Conservation (phyloP, 2,888 invertebrate species). For the Eudemis profundana region DNA sequence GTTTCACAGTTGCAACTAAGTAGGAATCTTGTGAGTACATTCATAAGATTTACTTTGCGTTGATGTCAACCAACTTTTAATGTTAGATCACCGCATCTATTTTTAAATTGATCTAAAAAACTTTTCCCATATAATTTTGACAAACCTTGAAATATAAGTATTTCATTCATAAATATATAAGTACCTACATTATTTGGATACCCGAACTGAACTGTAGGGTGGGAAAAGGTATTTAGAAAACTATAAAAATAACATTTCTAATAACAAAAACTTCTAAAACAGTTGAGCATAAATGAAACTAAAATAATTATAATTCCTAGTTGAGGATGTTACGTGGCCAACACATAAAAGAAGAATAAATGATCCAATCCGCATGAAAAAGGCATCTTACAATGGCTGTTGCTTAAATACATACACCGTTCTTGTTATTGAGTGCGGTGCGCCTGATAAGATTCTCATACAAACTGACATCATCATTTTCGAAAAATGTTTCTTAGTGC, state of each 20-base stretch:
- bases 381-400: background rate
- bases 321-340: slow-evolving; percentile 78
- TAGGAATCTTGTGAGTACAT: slow-evolving; percentile 21
- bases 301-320: slow-evolving; percentile 51
- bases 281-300: slow-evolving; percentile 56
- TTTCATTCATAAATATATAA: background rate
- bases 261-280: slow-evolving; percentile 51
- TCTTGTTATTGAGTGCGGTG: too few species aligned
- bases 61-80: slow-evolving; percentile 5
- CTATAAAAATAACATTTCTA: slow-evolving; percentile 44
- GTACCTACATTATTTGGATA: background rate
- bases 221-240: slow-evolving; percentile 27
- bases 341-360: slow-evolving; percentile 61
- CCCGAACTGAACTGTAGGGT: background rate
- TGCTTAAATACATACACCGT: too few species aligned
- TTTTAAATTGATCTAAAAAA: slow-evolving; percentile 1
- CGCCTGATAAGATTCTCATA: too few species aligned
- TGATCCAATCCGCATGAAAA: slow-evolving; percentile 27
- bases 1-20: slow-evolving; percentile 17
- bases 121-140: background rate
- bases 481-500: too few species aligned
- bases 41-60: slow-evolving; percentile 28
- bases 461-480: too few species aligned
- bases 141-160: background rate
- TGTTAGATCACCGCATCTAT: slow-evolving; percentile 29